phyloP scores from a whole-genome alignment of 1,140 invertebrate species.

The Nasonia giraulti region DNA sequence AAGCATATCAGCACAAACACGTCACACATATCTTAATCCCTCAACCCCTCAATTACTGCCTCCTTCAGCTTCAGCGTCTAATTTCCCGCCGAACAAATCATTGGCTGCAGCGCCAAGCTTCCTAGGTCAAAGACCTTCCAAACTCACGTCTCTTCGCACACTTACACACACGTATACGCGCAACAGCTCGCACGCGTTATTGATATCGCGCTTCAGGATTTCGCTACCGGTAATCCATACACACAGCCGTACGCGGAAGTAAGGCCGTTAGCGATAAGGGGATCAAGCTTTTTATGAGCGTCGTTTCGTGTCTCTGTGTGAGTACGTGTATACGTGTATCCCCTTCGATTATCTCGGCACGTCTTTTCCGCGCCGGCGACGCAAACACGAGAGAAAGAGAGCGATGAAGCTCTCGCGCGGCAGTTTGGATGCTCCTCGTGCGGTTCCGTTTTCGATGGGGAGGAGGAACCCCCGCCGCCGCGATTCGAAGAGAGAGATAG shows the following conservation, averaged over 20 bases:
- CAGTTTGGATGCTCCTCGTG: neutral
- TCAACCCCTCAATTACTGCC: too few relatives aligned
- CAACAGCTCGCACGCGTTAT: slow-evolving; percentile 57
- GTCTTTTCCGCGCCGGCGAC: slow-evolving; percentile 6
- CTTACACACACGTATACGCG: too few relatives aligned
- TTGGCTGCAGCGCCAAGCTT: too few relatives aligned
- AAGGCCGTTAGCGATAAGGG: slow-evolving; percentile 67
- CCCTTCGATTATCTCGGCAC: slow-evolving; percentile 39
- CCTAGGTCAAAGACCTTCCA: neutral
- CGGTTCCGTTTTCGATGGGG: neutral
- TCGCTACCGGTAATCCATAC: slow-evolving; percentile 63
- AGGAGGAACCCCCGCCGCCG: neutral
- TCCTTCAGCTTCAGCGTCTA: neutral
- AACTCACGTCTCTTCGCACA: neutral
- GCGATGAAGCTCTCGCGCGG: slow-evolving; percentile 7
- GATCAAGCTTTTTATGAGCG: slow-evolving; percentile 70
- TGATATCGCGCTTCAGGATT: slow-evolving; percentile 66
- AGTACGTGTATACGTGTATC: neutral
- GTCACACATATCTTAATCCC: too few relatives aligned
- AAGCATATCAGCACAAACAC: too few relatives aligned
- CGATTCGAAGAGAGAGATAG: neutral
- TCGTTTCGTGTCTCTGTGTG: slow-evolving; percentile 50
- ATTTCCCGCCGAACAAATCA: neutral
- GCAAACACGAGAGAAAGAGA: neutral
- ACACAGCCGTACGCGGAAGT: slow-evolving; percentile 56